Base-by-base conservation (phyloP, 1,140 invertebrate species). In the Teleopsis dalmanni region DNA sequence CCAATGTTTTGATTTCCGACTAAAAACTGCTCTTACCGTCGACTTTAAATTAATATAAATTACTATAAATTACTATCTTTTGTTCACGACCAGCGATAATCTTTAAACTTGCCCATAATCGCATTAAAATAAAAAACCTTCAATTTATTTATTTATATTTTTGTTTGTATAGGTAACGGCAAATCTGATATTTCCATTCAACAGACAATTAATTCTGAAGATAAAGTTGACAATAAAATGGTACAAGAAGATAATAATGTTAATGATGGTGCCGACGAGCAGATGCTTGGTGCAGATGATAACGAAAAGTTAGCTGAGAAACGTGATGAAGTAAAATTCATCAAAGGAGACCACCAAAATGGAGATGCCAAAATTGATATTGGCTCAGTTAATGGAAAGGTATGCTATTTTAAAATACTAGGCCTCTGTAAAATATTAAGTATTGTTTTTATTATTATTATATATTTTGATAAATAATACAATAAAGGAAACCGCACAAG, bases 321-420 rank as follows among this genome's bases (percentile, higher is more conserved):
- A 25, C 78, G 79, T 46, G 78, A 78, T 26, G 73, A 77, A 49
- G 81, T 87, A 2, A 87, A 86, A 70, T 86, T 85, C 53, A 79
- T 82, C 26, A 73, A 76, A 21, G 76, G 74, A 4, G 81, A 83
- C 58, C 78, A 81, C 47, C 75, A 84, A 57, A 91, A 91, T 78
- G 88, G 88, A 1, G 88, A 91, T 63, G 84, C 88, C 0, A 91
- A 90, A 72, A 81, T 92, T 34, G 85, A 92, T 59, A 87, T 91
- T 29, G 82, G 85, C 48, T 73, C 75, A 21, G 73, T 77, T 26
- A 66, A 64, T 29, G 77, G 77, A 52, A 73, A 73, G 72, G 78
- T 79, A 55, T 70, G 64, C 71, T 1, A 47, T 33, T 29, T 10
- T 31, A 35, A 18, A 34, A 36, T 18, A 26, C 13, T 6, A 18